Evolutionary conservation across 2,113 vertebrate species (phyloP), one percentile per base, ranked within the genome.

Genomic region (Salvator merianae): DNA sequence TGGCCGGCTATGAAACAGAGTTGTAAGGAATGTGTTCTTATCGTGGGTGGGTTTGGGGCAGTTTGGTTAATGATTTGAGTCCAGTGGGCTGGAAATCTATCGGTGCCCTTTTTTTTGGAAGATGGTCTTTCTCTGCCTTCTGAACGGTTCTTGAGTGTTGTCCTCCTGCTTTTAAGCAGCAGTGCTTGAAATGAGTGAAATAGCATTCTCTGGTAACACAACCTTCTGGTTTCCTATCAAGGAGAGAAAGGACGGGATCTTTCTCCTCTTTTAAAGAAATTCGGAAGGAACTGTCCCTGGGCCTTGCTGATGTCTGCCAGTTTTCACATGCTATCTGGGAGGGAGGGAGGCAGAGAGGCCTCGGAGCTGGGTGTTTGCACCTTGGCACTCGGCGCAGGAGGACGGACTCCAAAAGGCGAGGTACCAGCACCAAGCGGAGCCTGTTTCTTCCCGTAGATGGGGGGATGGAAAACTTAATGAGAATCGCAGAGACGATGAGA

Each of bases 381-480:
- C 92, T 88, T 92, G 91, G 92, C 91, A 89, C 80, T 83, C 88
- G 71, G 76, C 81, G 70, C 89, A 90, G 92, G 90, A 92, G 88
- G 84, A 92, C 91, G 90, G 90, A 86, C 87, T 94, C 88, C 85
- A 85, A 90, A 88, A 90, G 89, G 84, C 43, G 89, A 94, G 92
- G 90, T 16, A 59, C 55, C 72, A 38, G 89, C 88, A 93, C 87
- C 92, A 89, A 1, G 73, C 90, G 76, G 69, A 86, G 38, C 90
- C 84, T 92, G 89, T 91, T 90, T 79, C 92, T 91, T 93, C 93
- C 91, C 81, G 47, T 93, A 94, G 93, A 94, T 91, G 91, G 91
- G 88, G 50, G 88, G 91, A 89, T 93, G 93, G 93, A 94, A 95
- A 94, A 93, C 91, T 90, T 92, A 95, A 95, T 95, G 94, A 93